A percentile compares a stretch with the other conserved stretches of the same genome.
Conservation (phyloP, 2,888 invertebrate species). For the Drosophila aldrichi region DNA sequence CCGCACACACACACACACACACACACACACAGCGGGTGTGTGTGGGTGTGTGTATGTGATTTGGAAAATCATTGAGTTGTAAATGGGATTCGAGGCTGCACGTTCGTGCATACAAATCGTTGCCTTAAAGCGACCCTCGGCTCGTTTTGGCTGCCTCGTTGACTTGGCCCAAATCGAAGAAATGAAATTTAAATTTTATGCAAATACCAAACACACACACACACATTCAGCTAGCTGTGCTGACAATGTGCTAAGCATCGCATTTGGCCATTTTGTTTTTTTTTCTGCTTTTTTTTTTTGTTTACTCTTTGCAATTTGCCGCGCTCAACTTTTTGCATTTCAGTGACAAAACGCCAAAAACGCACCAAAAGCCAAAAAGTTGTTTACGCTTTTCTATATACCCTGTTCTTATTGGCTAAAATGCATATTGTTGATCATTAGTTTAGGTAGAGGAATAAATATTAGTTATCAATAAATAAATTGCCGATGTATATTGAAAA, state of each 20-base stretch:
- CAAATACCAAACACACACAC: constrained; percentile 41
- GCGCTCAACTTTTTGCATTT: constrained; percentile 46
- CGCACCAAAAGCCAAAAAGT: constrained; percentile 35
- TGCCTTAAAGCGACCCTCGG: constrained; percentile 60
- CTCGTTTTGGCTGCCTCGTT: constrained; percentile 49
- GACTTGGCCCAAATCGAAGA: constrained; percentile 64
- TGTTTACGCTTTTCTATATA: constrained; percentile 10
- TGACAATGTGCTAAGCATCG: constrained; percentile 65
- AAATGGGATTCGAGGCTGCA: constrained; percentile 63
- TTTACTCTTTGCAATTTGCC: constrained; percentile 41
- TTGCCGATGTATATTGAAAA: too few species aligned
- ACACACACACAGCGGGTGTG: not conserved
- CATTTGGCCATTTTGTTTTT: constrained; percentile 33
- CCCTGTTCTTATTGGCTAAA: not conserved
- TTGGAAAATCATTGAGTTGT: constrained; percentile 68
- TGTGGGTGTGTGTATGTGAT: constrained; percentile 43
- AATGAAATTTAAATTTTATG: constrained; percentile 69
- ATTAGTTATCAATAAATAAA: too few species aligned
- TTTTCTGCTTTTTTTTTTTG: constrained; percentile 3
- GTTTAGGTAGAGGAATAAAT: not conserved
- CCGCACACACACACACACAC: constrained; percentile 30
- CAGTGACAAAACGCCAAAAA: constrained; percentile 20
- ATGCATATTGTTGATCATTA: not conserved
- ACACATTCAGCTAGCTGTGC: constrained; percentile 20
- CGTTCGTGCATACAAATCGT: constrained; percentile 65